Evolutionary conservation across 2,888 invertebrate species (phyloP).

Genomic region (Cecidostiba fungosa): DNA sequence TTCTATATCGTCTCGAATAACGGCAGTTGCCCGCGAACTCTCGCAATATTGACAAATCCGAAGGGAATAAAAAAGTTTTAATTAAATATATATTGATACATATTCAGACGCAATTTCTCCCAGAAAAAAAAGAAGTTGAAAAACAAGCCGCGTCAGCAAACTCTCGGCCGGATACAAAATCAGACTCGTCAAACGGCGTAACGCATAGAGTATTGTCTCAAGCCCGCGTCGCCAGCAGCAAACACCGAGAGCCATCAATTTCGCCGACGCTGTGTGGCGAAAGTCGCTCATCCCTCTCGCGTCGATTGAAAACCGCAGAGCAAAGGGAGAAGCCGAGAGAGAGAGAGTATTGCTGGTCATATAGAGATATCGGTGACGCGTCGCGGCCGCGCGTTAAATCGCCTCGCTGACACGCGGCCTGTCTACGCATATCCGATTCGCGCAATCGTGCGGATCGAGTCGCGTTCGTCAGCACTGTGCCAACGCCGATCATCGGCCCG

Average conservation of each 20-base stretch:
- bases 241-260: conserved; percentile 44
- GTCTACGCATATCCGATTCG: conserved; percentile 73
- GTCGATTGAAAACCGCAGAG: conserved; percentile 30
- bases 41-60: conserved; percentile 36
- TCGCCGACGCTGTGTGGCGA: conserved; percentile 46
- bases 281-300: conserved; percentile 44
- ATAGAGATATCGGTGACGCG: conserved; percentile 75
- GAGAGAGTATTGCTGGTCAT: conserved; percentile 48
- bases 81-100: conserved; percentile 54
- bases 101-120: conserved; percentile 46
- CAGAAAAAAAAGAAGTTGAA: not conserved
- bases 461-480: not conserved
- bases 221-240: conserved; percentile 1
- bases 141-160: not conserved
- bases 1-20: conserved; percentile 32
- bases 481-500: conserved; percentile 7
- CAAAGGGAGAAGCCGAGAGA: conserved; percentile 55
- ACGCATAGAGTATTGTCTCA: conserved; percentile 20
- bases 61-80: conserved; percentile 53
- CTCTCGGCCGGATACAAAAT: conserved; percentile 22
- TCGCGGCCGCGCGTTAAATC: conserved; percentile 78
- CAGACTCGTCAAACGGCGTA: conserved; percentile 21
- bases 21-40: not conserved
- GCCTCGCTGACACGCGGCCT: conserved; percentile 77
- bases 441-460: conserved; percentile 41